Base-by-base conservation (phyloP, 1,140 invertebrate genomes). In the Dendrolimus kikuchii region DNA sequence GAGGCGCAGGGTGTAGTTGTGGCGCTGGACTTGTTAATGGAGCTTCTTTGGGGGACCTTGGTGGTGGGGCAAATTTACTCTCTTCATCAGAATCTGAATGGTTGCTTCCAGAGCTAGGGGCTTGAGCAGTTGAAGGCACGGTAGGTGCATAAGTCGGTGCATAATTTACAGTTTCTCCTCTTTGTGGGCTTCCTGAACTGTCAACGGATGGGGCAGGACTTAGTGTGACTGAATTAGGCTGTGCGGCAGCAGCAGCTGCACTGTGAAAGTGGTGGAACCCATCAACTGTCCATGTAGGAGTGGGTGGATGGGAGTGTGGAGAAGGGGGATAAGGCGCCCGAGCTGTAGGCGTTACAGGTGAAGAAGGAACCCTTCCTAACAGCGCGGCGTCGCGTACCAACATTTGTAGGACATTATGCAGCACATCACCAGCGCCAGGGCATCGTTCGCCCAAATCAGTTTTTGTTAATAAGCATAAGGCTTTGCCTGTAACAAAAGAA, bases 401-500 rank as follows among this genome's bases (percentile, higher is more conserved):
- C 87, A 97, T 93, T 65, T 96, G 94, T 23, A 99, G 90, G 4
- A 96, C 95, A 86, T 99, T 98, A 88, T 96, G 96, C 50, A 99
- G 87, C 5, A 99, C 93, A 77, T 98, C 96, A 0, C 97, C 97
- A 9, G 95, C 95, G 0, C 95, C 94, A 0, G 96, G 96, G 64
- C 95, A 95, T 53, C 97, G 89, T 71, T 97, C 96, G 5, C 93
- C 95, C 55, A 98, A 90, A 85, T 98, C 96, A 4, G 91, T 92
- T 77, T 97, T 95, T 10, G 94, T 97, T 53, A 98, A 85, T 41
- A 99, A 88, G 77, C 96, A 97, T 52, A 98, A 80, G 0, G 96
- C 96, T 88, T 98, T 98, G 46, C 94, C 93, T 94, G 85, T 42
- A 85, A 85, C 62, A 36, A 57, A 55, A 59, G 42, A 60, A 55